phyloP scores from a whole-genome alignment of 1,140 invertebrate species.

The Drosophila setifemur region DNA sequence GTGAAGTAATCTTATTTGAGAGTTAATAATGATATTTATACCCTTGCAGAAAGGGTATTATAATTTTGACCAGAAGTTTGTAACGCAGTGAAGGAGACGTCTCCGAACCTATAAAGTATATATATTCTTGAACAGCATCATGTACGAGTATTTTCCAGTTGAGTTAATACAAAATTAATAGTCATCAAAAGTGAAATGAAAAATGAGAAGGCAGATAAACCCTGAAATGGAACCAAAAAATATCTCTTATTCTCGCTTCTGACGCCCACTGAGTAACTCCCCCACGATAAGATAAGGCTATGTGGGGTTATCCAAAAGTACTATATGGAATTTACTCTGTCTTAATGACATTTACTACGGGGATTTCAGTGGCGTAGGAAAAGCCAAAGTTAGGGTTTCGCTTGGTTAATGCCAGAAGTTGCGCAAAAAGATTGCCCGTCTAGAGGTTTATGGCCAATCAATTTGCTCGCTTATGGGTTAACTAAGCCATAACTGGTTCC shows the following conservation, averaged over 20 bases:
- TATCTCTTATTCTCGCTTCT: too few relatives aligned
- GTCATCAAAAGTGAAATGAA: too few relatives aligned
- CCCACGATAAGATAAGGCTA: neutral
- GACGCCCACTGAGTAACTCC: neutral
- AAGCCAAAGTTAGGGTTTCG: neutral
- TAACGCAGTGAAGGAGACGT: too few relatives aligned
- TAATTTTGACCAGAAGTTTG: too few relatives aligned
- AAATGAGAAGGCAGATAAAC: too few relatives aligned
- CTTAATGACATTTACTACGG: neutral
- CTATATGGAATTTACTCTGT: neutral
- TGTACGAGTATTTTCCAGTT: too few relatives aligned
- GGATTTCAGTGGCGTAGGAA: neutral
- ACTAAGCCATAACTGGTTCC: constrained; percentile 18
- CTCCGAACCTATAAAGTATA: too few relatives aligned
- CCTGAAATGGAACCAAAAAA: too few relatives aligned
- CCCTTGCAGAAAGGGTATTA: neutral
- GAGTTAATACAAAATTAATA: too few relatives aligned
- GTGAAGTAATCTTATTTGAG: neutral
- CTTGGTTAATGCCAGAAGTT: constrained; percentile 1
- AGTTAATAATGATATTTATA: neutral
- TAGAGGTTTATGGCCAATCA: constrained; percentile 19
- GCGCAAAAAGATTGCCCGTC: too few relatives aligned
- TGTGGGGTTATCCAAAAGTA: neutral
- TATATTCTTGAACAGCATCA: too few relatives aligned
- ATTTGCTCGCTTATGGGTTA: constrained; percentile 21